Conservation (phyloP, 2,888 invertebrate species). For the Dioctria rufipes region DNA sequence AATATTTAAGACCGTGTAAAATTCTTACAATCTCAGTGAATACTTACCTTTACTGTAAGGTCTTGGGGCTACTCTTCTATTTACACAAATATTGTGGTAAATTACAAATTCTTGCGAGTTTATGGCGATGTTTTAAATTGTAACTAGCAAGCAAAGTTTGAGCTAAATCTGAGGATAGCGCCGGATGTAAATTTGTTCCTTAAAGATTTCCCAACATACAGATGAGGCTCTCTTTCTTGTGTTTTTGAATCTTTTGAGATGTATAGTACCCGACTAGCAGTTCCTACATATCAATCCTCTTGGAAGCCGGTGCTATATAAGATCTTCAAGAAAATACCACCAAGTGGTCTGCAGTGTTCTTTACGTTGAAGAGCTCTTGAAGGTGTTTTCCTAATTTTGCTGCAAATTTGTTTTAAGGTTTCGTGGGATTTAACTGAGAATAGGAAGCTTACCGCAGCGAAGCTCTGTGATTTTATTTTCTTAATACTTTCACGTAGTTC, state of each 20-base stretch:
- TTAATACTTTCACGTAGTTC: background rate
- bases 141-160: no score
- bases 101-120: constrained; percentile 72
- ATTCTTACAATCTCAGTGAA: background rate
- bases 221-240: constrained; percentile 65
- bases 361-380: background rate
- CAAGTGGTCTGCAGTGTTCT: constrained; percentile 12
- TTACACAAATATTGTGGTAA: constrained; percentile 64
- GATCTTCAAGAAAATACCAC: constrained; percentile 14
- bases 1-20: background rate
- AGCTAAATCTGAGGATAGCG: constrained; percentile 67
- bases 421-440: background rate
- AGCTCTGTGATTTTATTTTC: constrained; percentile 1
- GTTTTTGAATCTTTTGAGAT: constrained; percentile 66
- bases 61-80: constrained; percentile 60
- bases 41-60: constrained; percentile 51
- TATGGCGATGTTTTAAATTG: constrained; percentile 70
- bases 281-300: constrained; percentile 70
- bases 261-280: constrained; percentile 67
- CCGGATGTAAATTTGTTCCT: constrained; percentile 72
- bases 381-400: constrained; percentile 2
- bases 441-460: constrained; percentile 8
- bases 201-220: constrained; percentile 71
- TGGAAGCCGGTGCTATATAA: constrained; percentile 68
- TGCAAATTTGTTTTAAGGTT: background rate